These are phyloP conservation scores for Melanophora roralis DNA, from an alignment of 2,888 invertebrate species.

Conservation along the genomic window DNA sequence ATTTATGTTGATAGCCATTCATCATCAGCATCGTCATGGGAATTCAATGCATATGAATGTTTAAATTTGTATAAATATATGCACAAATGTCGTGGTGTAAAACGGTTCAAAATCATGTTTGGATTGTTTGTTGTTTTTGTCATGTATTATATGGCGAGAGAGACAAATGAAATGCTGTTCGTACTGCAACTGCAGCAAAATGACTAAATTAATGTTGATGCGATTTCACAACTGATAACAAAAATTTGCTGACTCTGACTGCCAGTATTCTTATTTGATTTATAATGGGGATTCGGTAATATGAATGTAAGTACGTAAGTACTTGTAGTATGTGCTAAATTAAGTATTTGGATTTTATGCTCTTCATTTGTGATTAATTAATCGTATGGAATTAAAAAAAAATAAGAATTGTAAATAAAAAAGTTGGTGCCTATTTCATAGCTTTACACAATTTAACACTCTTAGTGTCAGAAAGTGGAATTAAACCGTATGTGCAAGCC, in stretches of 20 bases:
- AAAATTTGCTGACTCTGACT: background rate
- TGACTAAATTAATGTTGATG: background rate
- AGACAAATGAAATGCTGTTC: background rate
- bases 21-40: constrained; percentile 13
- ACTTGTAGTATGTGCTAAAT: constrained; percentile 47
- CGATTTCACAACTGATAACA: background rate
- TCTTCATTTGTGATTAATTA: constrained; percentile 41
- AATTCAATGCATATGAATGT: constrained; percentile 8
- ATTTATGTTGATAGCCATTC: constrained; percentile 32
- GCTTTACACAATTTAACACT: background rate
- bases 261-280: background rate
- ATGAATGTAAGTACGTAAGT: background rate
- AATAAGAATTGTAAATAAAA: constrained; percentile 6
- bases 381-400: constrained; percentile 45
- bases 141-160: background rate
- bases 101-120: constrained; percentile 14
- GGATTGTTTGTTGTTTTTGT: constrained; percentile 4
- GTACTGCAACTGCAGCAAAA: constrained; percentile 1
- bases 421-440: constrained; percentile 9
- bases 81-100: background rate
- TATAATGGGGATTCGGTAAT: background rate
- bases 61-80: background rate
- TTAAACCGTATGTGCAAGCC: no score
- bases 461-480: background rate
- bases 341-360: constrained; percentile 33